These are phyloP conservation scores for Carassius gibelio DNA, from an alignment of 2,113 vertebrate species.

Conservation along the genomic window DNA sequence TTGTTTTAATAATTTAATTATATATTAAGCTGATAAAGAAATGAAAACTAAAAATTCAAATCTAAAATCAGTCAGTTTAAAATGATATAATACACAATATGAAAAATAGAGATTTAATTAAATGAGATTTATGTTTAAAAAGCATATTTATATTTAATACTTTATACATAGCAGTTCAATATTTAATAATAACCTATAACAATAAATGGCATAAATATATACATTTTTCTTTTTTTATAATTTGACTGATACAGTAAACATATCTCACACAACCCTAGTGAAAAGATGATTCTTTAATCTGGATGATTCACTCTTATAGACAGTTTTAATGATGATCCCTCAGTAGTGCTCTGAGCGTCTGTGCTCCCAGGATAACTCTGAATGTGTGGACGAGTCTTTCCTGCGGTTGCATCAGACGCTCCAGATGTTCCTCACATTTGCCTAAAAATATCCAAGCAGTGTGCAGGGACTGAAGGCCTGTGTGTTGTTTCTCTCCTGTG, in stretches of 20 bases:
- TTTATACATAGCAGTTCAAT: not conserved
- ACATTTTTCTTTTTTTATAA: too few species aligned
- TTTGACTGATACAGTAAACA: not conserved
- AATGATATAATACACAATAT: not conserved
- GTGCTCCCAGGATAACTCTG: too few species aligned
- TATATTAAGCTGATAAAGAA: not conserved
- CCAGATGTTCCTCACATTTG: slow-evolving; percentile 16
- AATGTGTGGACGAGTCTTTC: slow-evolving; percentile 1
- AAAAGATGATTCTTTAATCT: too few species aligned
- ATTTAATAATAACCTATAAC: not conserved
- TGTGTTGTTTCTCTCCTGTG: slow-evolving; percentile 23
- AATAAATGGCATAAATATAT: too few species aligned
- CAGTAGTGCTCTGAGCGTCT: too few species aligned
- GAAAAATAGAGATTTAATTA: not conserved
- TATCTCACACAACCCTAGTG: not conserved
- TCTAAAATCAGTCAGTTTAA: not conserved
- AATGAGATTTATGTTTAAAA: not conserved
- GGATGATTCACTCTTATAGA: not conserved
- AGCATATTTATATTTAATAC: too few species aligned
- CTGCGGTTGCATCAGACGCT: slow-evolving; percentile 46
- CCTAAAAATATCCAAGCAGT: slow-evolving; percentile 29
- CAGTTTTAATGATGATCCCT: too few species aligned
- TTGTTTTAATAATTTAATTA: not conserved
- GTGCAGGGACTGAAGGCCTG: slow-evolving; percentile 8
- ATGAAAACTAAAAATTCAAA: not conserved